A percentile compares a stretch with the other conserved stretches of the same genome.
phyloP scores from a whole-genome alignment of 2,113 vertebrate species.

The Gobiocypris rarus region DNA sequence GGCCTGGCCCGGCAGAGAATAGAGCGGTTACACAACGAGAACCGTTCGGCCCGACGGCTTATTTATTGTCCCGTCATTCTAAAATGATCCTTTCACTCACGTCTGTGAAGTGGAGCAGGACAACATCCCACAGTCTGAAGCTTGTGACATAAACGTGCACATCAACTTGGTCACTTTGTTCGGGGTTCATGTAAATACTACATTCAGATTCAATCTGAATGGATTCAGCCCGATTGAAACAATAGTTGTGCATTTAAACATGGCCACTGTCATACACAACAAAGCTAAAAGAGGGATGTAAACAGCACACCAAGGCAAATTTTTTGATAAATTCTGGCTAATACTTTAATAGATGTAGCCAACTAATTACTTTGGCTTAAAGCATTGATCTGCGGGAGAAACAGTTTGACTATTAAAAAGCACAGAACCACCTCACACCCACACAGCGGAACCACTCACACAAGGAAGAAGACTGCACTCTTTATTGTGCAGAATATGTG shows the following conservation, averaged over 20 bases:
- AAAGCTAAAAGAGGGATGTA: not conserved
- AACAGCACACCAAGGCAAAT: conserved; percentile 1
- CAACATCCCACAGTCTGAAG: no score
- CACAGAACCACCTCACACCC: conserved; percentile 44
- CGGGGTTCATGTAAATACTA: no score
- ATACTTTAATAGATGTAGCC: not conserved
- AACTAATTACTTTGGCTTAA: not conserved
- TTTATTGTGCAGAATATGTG: conserved; percentile 79
- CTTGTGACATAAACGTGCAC: no score
- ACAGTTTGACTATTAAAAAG: not conserved
- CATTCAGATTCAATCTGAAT: no score
- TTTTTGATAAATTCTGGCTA: not conserved
- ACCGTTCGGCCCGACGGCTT: no score
- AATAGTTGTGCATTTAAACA: no score
- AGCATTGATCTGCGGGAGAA: not conserved
- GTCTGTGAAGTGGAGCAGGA: no score
- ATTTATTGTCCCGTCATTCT: no score
- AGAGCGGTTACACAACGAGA: no score
- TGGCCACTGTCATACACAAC: not conserved
- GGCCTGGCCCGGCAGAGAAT: no score
- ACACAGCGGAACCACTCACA: conserved; percentile 74
- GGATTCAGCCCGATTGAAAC: no score
- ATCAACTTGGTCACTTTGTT: not conserved
- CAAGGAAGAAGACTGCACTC: conserved; percentile 71
- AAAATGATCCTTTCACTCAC: no score